Evolutionary conservation across 1,140 invertebrate genomes (phyloP).

Genomic region (Bombus picipes): DNA sequence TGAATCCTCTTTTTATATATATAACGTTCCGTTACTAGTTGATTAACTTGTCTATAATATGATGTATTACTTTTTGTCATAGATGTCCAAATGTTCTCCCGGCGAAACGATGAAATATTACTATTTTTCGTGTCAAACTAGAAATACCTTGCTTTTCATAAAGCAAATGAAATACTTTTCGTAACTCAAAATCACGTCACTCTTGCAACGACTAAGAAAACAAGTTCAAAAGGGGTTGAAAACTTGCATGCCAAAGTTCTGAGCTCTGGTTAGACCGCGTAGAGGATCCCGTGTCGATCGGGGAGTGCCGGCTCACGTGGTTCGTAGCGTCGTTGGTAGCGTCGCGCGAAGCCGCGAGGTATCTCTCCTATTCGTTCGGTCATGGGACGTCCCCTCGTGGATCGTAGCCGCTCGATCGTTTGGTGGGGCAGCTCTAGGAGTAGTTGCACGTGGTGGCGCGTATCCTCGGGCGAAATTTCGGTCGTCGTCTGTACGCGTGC

Average conservation of each 20-base stretch:
- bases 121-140: no score
- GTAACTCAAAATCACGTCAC: background rate
- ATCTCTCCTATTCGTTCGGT: constrained; percentile 62
- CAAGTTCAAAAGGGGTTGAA: background rate
- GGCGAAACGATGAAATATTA: no score
- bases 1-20: background rate
- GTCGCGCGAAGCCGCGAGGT: constrained; percentile 41
- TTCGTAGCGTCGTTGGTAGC: constrained; percentile 52
- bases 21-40: background rate
- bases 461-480: constrained; percentile 70
- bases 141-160: background rate
- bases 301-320: constrained; percentile 15
- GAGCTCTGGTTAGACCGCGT: background rate
- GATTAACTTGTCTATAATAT: background rate
- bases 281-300: constrained; percentile 23
- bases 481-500: constrained; percentile 60
- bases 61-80: no score
- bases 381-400: constrained; percentile 64
- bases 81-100: no score
- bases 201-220: no score
- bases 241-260: background rate
- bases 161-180: no score
- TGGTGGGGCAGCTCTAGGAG: constrained; percentile 60
- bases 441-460: constrained; percentile 68
- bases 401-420: constrained; percentile 24